Conservation (phyloP, 1,140 invertebrate species). For the Pseudomyrmex sp. region DNA sequence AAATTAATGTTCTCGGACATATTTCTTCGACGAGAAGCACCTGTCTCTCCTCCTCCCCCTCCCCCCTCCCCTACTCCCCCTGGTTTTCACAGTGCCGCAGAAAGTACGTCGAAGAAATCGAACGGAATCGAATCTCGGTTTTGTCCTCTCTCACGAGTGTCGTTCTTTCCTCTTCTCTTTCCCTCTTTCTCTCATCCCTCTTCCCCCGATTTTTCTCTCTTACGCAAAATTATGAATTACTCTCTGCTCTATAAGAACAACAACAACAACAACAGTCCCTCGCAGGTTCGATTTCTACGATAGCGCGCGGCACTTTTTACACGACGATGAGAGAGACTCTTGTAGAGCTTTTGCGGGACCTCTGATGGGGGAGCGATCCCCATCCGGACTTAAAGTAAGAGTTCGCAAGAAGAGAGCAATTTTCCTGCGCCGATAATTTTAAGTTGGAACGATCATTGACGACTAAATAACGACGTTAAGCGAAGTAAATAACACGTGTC, state of each 20-base stretch:
- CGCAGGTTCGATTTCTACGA: conserved; percentile 52
- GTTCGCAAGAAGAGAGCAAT: conserved; percentile 38
- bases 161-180: neutral
- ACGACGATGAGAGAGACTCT: conserved; percentile 13
- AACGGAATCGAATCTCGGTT: conserved; percentile 18
- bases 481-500: neutral
- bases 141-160: neutral
- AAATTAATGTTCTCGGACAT: conserved; percentile 68
- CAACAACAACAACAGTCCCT: conserved; percentile 8
- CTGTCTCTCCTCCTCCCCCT: neutral
- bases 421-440: conserved; percentile 43
- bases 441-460: conserved; percentile 54
- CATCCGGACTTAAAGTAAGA: conserved; percentile 32
- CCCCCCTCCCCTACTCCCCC: too few relatives aligned
- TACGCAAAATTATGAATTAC: conserved; percentile 3
- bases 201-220: neutral
- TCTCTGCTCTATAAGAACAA: conserved; percentile 5
- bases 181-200: neutral
- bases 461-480: conserved; percentile 20
- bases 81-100: conserved; percentile 20
- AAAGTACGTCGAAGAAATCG: conserved; percentile 53
- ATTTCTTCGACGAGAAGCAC: conserved; percentile 44
- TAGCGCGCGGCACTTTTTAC: conserved; percentile 16
- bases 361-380: conserved; percentile 38
- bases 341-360: conserved; percentile 35